These are phyloP conservation scores for Myotis planiceps DNA, from an alignment of 2,797 vertebrate species.

Conservation along the genomic window DNA sequence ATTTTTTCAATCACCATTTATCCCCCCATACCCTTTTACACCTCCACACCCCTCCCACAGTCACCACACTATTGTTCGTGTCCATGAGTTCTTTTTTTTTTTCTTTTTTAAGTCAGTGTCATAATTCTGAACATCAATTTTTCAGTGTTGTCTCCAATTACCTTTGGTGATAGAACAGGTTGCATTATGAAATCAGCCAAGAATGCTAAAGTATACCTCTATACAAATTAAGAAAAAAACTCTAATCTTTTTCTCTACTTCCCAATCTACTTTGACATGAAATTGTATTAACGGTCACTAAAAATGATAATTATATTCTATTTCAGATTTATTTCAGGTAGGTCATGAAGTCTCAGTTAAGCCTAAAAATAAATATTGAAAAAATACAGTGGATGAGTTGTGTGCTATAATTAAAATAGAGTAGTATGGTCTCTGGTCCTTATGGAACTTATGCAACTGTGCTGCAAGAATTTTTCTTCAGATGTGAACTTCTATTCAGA, in stretches of 20 bases:
- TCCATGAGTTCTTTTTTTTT: neutral
- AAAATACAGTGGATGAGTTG: slow-evolving; percentile 41
- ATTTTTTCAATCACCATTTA: neutral
- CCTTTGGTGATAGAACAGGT: neutral
- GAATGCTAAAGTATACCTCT: neutral
- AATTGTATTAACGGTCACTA: slow-evolving; percentile 76
- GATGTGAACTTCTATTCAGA: slow-evolving; percentile 30
- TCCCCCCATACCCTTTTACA: neutral
- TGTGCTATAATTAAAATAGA: slow-evolving; percentile 50
- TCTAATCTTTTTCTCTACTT: slow-evolving; percentile 73
- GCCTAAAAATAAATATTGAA: slow-evolving; percentile 57
- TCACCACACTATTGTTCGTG: neutral
- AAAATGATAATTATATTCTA: slow-evolving; percentile 75
- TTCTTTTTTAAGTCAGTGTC: neutral
- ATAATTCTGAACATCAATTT: slow-evolving; percentile 38
- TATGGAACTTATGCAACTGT: slow-evolving; percentile 13
- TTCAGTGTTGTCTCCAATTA: slow-evolving; percentile 2
- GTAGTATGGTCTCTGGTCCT: slow-evolving; percentile 22
- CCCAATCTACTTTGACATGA: slow-evolving; percentile 51
- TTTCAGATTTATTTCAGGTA: slow-evolving; percentile 79
- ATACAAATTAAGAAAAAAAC: neutral
- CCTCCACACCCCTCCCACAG: neutral
- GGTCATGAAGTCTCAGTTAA: slow-evolving; percentile 63
- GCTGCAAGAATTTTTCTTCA: neutral
- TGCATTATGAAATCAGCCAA: slow-evolving; percentile 37